phyloP scores from a whole-genome alignment of 2,797 vertebrate genomes.

The Rhynchonycteris naso region DNA sequence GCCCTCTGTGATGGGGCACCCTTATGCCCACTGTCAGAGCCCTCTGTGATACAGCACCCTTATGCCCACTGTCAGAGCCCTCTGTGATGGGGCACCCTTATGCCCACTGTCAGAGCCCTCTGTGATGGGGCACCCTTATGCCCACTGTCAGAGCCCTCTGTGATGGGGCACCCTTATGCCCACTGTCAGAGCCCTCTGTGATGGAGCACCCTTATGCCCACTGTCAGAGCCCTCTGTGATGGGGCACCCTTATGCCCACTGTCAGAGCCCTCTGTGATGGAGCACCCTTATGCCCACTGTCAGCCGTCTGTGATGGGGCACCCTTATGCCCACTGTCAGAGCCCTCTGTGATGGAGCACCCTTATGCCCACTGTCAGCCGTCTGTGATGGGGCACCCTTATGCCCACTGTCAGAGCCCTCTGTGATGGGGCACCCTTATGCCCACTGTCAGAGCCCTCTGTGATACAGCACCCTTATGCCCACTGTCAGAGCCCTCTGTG shows the following conservation, averaged over 20 bases:
- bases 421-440: neutral
- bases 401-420: neutral
- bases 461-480: neutral
- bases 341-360: neutral
- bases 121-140: neutral
- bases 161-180: neutral
- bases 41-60: neutral
- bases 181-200: accelerated
- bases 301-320: neutral
- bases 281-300: neutral
- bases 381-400: neutral
- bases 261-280: accelerated
- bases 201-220: neutral
- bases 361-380: neutral
- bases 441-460: neutral
- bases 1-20: neutral
- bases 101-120: neutral
- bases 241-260: neutral
- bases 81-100: neutral
- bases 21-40: neutral
- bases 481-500: accelerated
- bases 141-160: neutral
- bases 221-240: accelerated
- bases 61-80: neutral
- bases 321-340: neutral